Evolutionary conservation across 2,888 invertebrate genomes (phyloP).

Genomic region (Philaethria dido): DNA sequence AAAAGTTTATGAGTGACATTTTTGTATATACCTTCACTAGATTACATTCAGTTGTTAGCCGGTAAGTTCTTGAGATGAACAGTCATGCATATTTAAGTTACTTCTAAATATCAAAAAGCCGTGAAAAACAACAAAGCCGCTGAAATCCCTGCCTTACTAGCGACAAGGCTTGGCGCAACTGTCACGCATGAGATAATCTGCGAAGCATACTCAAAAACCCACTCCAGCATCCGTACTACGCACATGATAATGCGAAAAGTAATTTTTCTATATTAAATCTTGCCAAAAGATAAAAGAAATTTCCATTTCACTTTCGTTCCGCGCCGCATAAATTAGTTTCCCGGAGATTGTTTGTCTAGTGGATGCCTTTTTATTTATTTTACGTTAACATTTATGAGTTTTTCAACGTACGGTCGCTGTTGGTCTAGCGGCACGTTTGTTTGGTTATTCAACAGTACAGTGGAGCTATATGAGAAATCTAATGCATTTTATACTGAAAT

Average conservation of each 20-base stretch:
- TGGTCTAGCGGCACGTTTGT: conserved; percentile 47
- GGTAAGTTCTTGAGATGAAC: too few species aligned
- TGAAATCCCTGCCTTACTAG: conserved; percentile 54
- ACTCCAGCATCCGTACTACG: conserved; percentile 58
- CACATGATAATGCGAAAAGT: conserved; percentile 79
- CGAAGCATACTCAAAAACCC: conserved; percentile 57
- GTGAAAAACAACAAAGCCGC: conserved; percentile 18
- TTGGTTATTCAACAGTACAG: conserved; percentile 44
- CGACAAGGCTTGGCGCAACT: conserved; percentile 61
- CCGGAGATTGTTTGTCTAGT: conserved; percentile 78
- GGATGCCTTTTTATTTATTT: conserved; percentile 67
- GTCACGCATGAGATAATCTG: conserved; percentile 79
- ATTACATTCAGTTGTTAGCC: too few species aligned
- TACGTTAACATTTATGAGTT: conserved; percentile 76
- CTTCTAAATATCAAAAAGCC: neutral
- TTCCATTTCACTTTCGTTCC: conserved; percentile 64
- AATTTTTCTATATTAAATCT: conserved; percentile 81
- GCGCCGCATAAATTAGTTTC: conserved; percentile 80
- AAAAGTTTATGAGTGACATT: too few species aligned
- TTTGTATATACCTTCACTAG: too few species aligned
- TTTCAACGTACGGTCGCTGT: conserved; percentile 53
- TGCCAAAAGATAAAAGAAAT: conserved; percentile 78
- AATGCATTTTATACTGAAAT: conserved; percentile 38
- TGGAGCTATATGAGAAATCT: conserved; percentile 37
- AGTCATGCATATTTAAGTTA: neutral